These are phyloP conservation scores for Galeopterus variegatus DNA, from an alignment of 2,113 vertebrate genomes.

Conservation along the genomic window DNA sequence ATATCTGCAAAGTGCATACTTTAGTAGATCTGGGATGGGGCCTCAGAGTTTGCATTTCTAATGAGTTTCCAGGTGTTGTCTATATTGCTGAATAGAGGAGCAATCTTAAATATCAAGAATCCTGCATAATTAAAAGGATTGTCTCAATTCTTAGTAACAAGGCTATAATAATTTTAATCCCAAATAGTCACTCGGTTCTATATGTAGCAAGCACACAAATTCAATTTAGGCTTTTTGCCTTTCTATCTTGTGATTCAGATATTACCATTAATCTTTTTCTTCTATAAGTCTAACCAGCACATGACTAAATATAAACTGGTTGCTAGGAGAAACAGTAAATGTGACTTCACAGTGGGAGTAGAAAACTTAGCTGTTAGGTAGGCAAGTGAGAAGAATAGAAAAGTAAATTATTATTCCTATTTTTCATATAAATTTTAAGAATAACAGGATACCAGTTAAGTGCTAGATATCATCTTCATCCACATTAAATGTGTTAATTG, in stretches of 20 bases:
- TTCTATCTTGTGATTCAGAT: slow-evolving; percentile 71
- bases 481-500: slow-evolving; percentile 81
- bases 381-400: slow-evolving; percentile 84
- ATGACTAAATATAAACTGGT: slow-evolving; percentile 85
- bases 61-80: not conserved
- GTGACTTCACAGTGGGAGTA: slow-evolving; percentile 72
- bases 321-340: slow-evolving; percentile 83
- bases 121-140: not conserved
- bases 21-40: not conserved
- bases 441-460: slow-evolving; percentile 82
- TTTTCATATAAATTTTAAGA: slow-evolving; percentile 65
- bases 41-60: not conserved
- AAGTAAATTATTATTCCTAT: slow-evolving; percentile 67
- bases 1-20: not conserved
- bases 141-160: slow-evolving; percentile 15
- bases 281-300: slow-evolving; percentile 76
- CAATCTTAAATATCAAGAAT: not conserved
- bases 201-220: slow-evolving; percentile 70
- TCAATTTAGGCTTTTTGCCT: slow-evolving; percentile 71
- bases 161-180: slow-evolving; percentile 13
- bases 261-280: slow-evolving; percentile 76
- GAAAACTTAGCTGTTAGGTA: slow-evolving; percentile 81
- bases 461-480: slow-evolving; percentile 72
- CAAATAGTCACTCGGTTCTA: slow-evolving; percentile 45
- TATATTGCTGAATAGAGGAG: not conserved